A percentile compares a stretch with the other conserved stretches of the same genome.
These are phyloP conservation scores for Turritopsis dohrnii DNA, from an alignment of 30 jellyfish, hydroid and myxozoan species.

Conservation along the genomic window DNA sequence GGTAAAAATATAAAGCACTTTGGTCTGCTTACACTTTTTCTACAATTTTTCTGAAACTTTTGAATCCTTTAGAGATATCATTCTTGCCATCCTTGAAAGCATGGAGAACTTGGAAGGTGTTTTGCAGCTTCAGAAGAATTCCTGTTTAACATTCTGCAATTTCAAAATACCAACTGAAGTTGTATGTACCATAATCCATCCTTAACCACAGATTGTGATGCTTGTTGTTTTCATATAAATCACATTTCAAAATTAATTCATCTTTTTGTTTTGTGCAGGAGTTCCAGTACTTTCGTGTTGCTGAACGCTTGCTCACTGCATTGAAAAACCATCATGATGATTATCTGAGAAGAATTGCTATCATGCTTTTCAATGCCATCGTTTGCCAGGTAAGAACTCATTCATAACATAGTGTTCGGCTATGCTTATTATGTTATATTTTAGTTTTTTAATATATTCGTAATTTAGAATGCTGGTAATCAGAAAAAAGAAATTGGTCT, in stretches of 20 bases:
- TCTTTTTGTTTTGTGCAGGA: slow-evolving; percentile 30
- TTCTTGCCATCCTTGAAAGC: slow-evolving; percentile 21
- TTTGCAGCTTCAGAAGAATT: slow-evolving; percentile 48
- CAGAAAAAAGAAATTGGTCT: slow-evolving; percentile 35
- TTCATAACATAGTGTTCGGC: not conserved
- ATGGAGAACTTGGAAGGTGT: slow-evolving; percentile 29
- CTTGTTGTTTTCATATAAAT: no score
- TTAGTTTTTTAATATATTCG: not conserved
- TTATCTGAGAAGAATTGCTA: slow-evolving; percentile 39
- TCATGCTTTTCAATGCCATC: slow-evolving; percentile 40
- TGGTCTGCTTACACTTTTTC: not conserved
- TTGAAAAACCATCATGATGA: slow-evolving; percentile 25
- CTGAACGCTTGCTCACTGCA: slow-evolving; percentile 35
- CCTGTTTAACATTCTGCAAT: slow-evolving; percentile 41
- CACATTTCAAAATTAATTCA: not conserved
- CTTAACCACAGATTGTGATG: not conserved
- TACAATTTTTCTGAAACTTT: not conserved
- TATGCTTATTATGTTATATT: not conserved
- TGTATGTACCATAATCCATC: slow-evolving; percentile 31
- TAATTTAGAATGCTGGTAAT: slow-evolving; percentile 10
- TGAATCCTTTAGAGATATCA: slow-evolving; percentile 19
- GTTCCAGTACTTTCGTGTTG: slow-evolving; percentile 25
- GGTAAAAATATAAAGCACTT: not conserved
- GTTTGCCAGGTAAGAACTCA: slow-evolving; percentile 40
- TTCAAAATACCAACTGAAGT: slow-evolving; percentile 50